Percentiles rank a stretch among this genome's conserved stretches.
These are phyloP conservation scores for Bedellia somnulentella DNA, from an alignment of 2,888 invertebrate species.

Conservation along the genomic window DNA sequence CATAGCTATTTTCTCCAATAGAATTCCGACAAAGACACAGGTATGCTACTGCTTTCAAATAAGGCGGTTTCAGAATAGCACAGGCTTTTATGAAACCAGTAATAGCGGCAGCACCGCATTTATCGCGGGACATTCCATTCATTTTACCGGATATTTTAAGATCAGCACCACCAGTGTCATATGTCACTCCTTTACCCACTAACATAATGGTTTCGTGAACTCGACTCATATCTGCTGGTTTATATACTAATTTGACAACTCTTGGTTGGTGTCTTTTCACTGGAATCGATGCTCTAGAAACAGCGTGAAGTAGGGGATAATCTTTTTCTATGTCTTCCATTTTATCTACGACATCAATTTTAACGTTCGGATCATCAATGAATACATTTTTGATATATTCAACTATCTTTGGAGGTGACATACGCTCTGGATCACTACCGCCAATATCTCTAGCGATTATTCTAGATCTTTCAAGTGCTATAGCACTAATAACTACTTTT, in stretches of 20 bases:
- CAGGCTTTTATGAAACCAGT: slow-evolving; percentile 85
- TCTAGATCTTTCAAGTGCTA: slow-evolving; percentile 69
- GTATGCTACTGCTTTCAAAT: slow-evolving; percentile 75
- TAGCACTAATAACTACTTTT: slow-evolving; percentile 61
- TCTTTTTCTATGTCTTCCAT: slow-evolving; percentile 64
- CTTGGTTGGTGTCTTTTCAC: slow-evolving; percentile 68
- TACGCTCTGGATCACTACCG: slow-evolving; percentile 86
- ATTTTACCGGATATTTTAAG: slow-evolving; percentile 71
- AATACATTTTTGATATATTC: slow-evolving; percentile 72
- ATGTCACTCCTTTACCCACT: slow-evolving; percentile 88
- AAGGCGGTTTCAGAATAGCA: slow-evolving; percentile 67
- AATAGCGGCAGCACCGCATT: slow-evolving; percentile 87
- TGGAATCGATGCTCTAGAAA: slow-evolving; percentile 72
- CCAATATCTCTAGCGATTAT: slow-evolving; percentile 53
- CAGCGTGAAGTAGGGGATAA: slow-evolving; percentile 78
- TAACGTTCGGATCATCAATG: slow-evolving; percentile 58
- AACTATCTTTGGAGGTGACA: slow-evolving; percentile 80
- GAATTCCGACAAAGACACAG: slow-evolving; percentile 85
- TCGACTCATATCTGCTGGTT: slow-evolving; percentile 40
- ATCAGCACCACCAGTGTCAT: slow-evolving; percentile 79
- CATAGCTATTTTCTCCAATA: slow-evolving; percentile 80
- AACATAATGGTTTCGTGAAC: slow-evolving; percentile 73
- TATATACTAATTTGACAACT: slow-evolving; percentile 65
- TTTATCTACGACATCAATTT: slow-evolving; percentile 65
- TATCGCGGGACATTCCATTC: slow-evolving; percentile 87